phyloP scores from a whole-genome alignment of 2,797 vertebrate genomes.

The Chelonia mydas region DNA sequence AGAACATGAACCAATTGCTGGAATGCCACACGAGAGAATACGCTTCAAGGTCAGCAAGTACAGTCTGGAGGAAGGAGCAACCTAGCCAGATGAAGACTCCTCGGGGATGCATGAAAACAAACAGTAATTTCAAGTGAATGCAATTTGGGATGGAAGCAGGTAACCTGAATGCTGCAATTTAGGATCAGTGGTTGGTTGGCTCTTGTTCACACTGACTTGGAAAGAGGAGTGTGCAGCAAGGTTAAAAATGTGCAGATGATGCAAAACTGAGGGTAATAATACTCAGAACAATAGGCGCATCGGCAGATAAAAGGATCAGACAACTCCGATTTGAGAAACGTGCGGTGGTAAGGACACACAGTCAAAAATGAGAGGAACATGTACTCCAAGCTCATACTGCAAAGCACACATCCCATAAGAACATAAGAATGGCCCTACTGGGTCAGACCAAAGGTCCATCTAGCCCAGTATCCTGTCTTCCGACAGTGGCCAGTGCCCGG shows the following conservation, averaged over 20 bases:
- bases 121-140: not conserved
- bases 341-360: not conserved
- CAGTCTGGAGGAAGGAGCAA: not conserved
- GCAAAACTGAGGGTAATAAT: not conserved
- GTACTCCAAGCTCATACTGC: not conserved
- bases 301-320: not conserved
- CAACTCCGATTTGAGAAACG: not conserved
- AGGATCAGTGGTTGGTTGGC: accelerated
- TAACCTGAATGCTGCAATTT: not conserved
- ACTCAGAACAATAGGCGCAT: not conserved
- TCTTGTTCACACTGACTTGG: not conserved
- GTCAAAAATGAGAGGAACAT: not conserved
- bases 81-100: not conserved
- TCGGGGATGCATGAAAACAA: not conserved
- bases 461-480: too few species aligned
- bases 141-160: not conserved
- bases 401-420: not conserved
- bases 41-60: not conserved
- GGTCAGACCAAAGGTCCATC: too few species aligned
- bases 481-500: too few species aligned
- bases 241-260: not conserved
- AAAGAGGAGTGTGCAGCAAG: not conserved
- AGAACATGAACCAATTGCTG: not conserved
- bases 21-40: not conserved
- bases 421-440: too few species aligned